phyloP scores from a whole-genome alignment of 2,113 vertebrate species.

The Sebastes schlegelii region DNA sequence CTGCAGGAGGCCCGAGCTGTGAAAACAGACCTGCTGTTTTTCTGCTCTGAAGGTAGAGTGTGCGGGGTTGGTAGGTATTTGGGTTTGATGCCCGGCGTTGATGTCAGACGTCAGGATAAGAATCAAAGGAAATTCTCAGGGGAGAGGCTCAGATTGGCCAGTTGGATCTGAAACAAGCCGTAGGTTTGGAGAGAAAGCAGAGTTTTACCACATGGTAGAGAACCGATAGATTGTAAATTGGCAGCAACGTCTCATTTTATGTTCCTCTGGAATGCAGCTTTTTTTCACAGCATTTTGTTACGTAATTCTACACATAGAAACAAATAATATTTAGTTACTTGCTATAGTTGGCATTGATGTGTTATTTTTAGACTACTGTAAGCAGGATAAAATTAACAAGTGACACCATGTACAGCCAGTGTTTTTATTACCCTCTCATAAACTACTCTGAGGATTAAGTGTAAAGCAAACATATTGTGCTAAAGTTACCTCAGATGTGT shows the following conservation, averaged over 20 bases:
- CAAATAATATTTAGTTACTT: constrained; percentile 17
- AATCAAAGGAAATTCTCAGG: constrained; percentile 68
- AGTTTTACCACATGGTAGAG: constrained; percentile 16
- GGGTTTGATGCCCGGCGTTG: constrained; percentile 50
- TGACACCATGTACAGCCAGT: background rate
- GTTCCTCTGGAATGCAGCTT: background rate
- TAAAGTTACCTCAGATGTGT: constrained; percentile 7
- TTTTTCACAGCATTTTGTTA: background rate
- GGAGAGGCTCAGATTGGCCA: constrained; percentile 49
- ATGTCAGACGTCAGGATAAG: constrained; percentile 64
- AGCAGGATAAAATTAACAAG: constrained; percentile 8
- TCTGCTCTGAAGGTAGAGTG: constrained; percentile 41
- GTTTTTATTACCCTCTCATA: constrained; percentile 17
- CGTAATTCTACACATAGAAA: background rate
- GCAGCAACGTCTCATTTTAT: background rate
- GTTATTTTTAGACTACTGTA: constrained; percentile 32
- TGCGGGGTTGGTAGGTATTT: constrained; percentile 35
- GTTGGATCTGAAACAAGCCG: constrained; percentile 33
- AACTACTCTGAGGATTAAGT: background rate
- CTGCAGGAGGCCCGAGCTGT: constrained; percentile 56
- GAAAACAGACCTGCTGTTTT: constrained; percentile 60
- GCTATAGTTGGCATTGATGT: constrained; percentile 12
- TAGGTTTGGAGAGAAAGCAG: constrained; percentile 41
- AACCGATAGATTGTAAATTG: constrained; percentile 4
- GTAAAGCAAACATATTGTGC: constrained; percentile 16